phyloP scores from a whole-genome alignment of 2,888 invertebrate species.

The Malthinus seriepunctatus region DNA sequence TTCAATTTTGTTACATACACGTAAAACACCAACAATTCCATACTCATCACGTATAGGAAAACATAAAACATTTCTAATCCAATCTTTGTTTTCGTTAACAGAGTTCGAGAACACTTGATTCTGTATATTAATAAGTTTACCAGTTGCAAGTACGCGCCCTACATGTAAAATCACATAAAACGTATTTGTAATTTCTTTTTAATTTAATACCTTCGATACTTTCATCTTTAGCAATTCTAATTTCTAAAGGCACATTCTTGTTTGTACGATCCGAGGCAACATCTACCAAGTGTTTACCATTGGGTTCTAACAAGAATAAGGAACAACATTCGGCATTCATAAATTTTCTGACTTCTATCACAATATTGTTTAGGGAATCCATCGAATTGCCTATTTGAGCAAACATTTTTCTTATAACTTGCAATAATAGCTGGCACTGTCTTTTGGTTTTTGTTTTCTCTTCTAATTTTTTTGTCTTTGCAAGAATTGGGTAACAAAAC shows the following conservation, averaged over 20 bases:
- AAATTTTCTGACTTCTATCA: constrained; percentile 73
- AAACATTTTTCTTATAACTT: constrained; percentile 73
- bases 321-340: constrained; percentile 77
- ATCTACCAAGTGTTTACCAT: constrained; percentile 74
- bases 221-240: constrained; percentile 60
- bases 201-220: constrained; percentile 48
- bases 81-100: constrained; percentile 74
- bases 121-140: constrained; percentile 72
- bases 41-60: constrained; percentile 80
- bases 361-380: constrained; percentile 69
- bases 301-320: constrained; percentile 75
- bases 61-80: constrained; percentile 78
- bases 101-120: constrained; percentile 72
- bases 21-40: constrained; percentile 70
- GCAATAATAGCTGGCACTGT: constrained; percentile 66
- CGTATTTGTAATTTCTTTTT: not conserved
- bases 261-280: constrained; percentile 61
- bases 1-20: constrained; percentile 75
- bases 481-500: constrained; percentile 65
- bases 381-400: constrained; percentile 72
- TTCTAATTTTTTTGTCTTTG: constrained; percentile 67
- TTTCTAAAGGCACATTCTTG: constrained; percentile 43
- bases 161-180: constrained; percentile 12
- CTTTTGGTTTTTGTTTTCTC: constrained; percentile 64
- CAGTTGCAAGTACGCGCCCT: constrained; percentile 74